Conservation (phyloP, 1,140 invertebrate species). For the Pogonomyrmex barbatus region DNA sequence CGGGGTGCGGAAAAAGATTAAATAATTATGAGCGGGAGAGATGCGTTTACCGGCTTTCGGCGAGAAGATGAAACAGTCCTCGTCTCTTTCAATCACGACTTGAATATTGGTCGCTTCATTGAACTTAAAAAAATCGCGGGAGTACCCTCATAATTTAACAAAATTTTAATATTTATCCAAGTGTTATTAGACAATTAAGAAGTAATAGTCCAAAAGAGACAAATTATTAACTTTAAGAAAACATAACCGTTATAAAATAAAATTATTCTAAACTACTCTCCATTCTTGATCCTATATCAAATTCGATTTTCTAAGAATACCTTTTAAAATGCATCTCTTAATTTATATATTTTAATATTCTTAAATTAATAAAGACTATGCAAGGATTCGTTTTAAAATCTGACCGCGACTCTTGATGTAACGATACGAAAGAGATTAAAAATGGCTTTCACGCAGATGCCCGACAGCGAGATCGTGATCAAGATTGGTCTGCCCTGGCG, state of each 20-base stretch:
- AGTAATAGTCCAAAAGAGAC: background rate
- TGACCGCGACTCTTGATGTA: background rate
- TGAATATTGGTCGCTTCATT: background rate
- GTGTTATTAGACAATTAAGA: background rate
- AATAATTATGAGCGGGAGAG: conserved; percentile 42
- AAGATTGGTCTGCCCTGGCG: conserved; percentile 10
- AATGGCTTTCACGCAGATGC: background rate
- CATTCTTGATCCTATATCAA: background rate
- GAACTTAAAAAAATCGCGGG: background rate
- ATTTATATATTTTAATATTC: background rate
- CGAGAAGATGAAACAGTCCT: background rate
- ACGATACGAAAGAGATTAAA: background rate
- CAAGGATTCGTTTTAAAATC: background rate
- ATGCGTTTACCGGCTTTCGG: conserved; percentile 26
- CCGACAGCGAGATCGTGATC: conserved; percentile 34
- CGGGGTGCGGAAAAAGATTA: conserved; percentile 31
- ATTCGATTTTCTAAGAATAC: background rate
- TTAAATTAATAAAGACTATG: background rate
- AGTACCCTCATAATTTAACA: background rate
- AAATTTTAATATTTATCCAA: background rate
- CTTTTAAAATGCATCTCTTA: background rate
- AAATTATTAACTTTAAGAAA: background rate
- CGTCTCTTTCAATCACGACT: background rate
- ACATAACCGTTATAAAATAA: background rate
- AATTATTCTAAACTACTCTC: background rate